Evolutionary conservation across 64 coral and sea anemone species (phyloP).

Genomic region (Montipora efflorescens): DNA sequence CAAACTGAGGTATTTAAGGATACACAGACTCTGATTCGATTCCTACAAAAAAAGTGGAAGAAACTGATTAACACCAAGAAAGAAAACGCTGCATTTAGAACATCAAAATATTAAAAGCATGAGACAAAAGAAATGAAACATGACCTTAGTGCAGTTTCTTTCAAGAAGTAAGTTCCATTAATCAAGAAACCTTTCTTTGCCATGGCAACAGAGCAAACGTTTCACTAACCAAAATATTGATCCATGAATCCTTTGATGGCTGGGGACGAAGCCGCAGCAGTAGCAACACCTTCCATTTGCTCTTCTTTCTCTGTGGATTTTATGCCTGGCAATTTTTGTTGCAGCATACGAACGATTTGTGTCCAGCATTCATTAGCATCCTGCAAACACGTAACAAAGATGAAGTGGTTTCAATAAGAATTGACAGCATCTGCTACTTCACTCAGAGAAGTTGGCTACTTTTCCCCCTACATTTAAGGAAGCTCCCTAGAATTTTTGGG

Average conservation of each 20-base stretch:
- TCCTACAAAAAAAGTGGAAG: slow-evolving; percentile 36
- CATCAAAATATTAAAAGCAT: too few species aligned
- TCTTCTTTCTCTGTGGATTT: slow-evolving; percentile 14
- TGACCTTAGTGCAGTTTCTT: too few species aligned
- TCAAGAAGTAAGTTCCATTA: not conserved
- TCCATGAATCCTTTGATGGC: slow-evolving; percentile 78
- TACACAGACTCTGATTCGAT: slow-evolving; percentile 91
- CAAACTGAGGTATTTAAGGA: slow-evolving; percentile 54
- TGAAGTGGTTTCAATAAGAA: too few species aligned
- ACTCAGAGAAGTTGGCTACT: too few species aligned
- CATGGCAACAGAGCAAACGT: not conserved
- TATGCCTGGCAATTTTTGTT: slow-evolving; percentile 85
- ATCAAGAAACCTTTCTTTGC: not conserved
- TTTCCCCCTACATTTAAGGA: too few species aligned
- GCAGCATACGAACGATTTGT: slow-evolving; percentile 90
- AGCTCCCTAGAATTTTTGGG: too few species aligned
- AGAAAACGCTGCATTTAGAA: too few species aligned
- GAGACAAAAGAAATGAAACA: too few species aligned
- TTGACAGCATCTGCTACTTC: too few species aligned
- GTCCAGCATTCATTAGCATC: slow-evolving; percentile 99
- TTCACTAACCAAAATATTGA: slow-evolving; percentile 90
- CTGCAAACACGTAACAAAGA: slow-evolving; percentile 20
- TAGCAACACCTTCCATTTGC: slow-evolving; percentile 8
- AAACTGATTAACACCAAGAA: not conserved
- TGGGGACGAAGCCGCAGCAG: not conserved